Percentiles rank a stretch among this genome's conserved stretches.
Conservation (phyloP, 2,113 vertebrate species). For the Psilopogon haemacephalus region DNA sequence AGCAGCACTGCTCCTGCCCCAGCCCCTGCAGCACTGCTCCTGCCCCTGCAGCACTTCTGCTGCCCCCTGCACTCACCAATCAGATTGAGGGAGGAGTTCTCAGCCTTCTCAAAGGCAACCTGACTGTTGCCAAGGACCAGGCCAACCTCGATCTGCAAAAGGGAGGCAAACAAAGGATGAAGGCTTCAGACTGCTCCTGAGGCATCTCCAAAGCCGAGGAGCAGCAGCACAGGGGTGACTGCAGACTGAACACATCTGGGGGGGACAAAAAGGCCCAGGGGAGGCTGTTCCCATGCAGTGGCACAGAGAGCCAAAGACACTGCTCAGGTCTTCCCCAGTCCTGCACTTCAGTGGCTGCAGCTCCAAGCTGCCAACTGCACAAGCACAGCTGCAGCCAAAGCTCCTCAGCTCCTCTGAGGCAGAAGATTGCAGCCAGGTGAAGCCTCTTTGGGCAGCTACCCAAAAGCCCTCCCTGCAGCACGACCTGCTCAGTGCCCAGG, state of each 20-base stretch:
- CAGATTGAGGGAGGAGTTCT: constrained; percentile 89
- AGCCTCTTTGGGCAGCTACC: not conserved
- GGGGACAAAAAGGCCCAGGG: not conserved
- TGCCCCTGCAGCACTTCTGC: too few species aligned
- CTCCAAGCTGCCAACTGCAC: not conserved
- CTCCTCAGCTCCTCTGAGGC: not conserved
- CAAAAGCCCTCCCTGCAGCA: not conserved
- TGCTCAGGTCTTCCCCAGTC: not conserved
- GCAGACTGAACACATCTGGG: not conserved
- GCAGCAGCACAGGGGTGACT: not conserved
- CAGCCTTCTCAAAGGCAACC: constrained; percentile 95
- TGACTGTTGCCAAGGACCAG: constrained; percentile 93
- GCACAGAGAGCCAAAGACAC: not conserved
- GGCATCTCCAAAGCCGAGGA: not conserved
- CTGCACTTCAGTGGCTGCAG: not conserved
- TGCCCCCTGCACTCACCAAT: constrained; percentile 84
- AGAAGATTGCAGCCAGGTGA: not conserved
- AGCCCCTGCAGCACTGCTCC: not conserved
- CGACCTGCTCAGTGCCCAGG: not conserved
- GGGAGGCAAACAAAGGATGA: constrained; percentile 8
- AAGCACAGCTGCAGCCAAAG: not conserved
- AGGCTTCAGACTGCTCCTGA: not conserved
- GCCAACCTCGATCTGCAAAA: constrained; percentile 85
- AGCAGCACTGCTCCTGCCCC: too few species aligned
- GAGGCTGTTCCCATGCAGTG: not conserved